A percentile compares a stretch with the other conserved stretches of the same genome.
phyloP scores from a whole-genome alignment of 1,140 invertebrate genomes.

The Heliconius hewitsoni region DNA sequence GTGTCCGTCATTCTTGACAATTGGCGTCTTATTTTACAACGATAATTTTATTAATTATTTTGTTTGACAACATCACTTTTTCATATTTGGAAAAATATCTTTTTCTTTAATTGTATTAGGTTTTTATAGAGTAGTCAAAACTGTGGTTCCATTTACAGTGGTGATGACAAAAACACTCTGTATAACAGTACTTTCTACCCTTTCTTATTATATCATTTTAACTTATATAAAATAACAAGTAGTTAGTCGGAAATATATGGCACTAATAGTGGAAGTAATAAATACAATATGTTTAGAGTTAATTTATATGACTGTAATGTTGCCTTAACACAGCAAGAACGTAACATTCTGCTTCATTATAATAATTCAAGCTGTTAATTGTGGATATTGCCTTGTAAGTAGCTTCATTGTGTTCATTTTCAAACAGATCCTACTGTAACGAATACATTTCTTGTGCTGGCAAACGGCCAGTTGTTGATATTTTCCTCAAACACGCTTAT shows the following conservation, averaged over 20 bases:
- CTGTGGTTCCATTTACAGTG: too few relatives aligned
- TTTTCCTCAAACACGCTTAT: conserved; percentile 37
- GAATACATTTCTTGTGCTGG: conserved; percentile 37
- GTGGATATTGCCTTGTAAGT: conserved; percentile 14
- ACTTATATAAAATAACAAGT: too few relatives aligned
- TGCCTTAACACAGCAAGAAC: not conserved
- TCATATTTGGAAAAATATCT: too few relatives aligned
- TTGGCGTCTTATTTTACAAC: too few relatives aligned
- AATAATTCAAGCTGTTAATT: conserved; percentile 9
- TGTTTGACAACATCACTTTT: too few relatives aligned
- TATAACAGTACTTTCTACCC: too few relatives aligned
- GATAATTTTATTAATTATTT: too few relatives aligned
- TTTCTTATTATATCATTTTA: too few relatives aligned
- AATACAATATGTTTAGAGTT: not conserved
- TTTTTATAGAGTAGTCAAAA: too few relatives aligned
- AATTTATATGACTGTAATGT: conserved; percentile 1
- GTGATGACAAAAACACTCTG: too few relatives aligned
- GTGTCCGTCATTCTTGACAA: too few relatives aligned
- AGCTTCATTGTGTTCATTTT: conserved; percentile 24
- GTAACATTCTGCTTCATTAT: conserved; percentile 2
- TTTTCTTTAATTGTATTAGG: too few relatives aligned
- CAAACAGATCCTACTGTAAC: conserved; percentile 19
- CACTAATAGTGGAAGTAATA: not conserved
- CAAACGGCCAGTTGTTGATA: conserved; percentile 39
- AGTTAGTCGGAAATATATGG: not conserved